Conservation (phyloP, 2,888 invertebrate species). For the Diploptera punctata region DNA sequence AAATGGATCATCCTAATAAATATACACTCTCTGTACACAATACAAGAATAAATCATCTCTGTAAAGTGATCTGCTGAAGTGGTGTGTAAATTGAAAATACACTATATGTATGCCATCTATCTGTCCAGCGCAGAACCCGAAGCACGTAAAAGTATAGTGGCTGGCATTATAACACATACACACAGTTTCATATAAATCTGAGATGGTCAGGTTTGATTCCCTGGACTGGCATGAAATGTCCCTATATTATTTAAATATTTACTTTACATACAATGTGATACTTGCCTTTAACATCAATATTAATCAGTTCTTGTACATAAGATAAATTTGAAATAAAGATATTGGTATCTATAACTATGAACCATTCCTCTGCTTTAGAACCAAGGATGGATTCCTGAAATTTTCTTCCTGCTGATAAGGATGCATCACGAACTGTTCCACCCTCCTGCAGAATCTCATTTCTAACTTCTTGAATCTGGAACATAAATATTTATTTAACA, state of each 20-base stretch:
- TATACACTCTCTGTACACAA: too few species aligned
- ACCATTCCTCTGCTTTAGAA: constrained; percentile 43
- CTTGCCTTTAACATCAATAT: constrained; percentile 48
- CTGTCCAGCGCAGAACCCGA: too few species aligned
- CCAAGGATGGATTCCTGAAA: neutral
- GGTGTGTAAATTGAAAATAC: too few species aligned
- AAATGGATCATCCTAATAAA: too few species aligned
- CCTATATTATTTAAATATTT: too few species aligned
- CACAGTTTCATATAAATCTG: neutral
- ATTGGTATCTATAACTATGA: constrained; percentile 55
- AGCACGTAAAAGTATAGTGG: neutral
- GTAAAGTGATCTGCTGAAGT: too few species aligned
- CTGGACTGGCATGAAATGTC: neutral
- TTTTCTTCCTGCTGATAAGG: neutral
- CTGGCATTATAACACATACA: neutral
- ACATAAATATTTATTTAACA: constrained; percentile 1
- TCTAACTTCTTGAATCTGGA: constrained; percentile 50
- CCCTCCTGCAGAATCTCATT: constrained; percentile 40
- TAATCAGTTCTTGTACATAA: constrained; percentile 49
- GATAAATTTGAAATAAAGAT: constrained; percentile 53
- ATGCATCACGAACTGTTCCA: neutral
- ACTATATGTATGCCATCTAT: too few species aligned
- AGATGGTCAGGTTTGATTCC: neutral
- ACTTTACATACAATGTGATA: constrained; percentile 11
- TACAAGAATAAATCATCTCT: too few species aligned